Evolutionary conservation across 2,113 vertebrate genomes (phyloP).

Genomic region (Malurus cyaneus): DNA sequence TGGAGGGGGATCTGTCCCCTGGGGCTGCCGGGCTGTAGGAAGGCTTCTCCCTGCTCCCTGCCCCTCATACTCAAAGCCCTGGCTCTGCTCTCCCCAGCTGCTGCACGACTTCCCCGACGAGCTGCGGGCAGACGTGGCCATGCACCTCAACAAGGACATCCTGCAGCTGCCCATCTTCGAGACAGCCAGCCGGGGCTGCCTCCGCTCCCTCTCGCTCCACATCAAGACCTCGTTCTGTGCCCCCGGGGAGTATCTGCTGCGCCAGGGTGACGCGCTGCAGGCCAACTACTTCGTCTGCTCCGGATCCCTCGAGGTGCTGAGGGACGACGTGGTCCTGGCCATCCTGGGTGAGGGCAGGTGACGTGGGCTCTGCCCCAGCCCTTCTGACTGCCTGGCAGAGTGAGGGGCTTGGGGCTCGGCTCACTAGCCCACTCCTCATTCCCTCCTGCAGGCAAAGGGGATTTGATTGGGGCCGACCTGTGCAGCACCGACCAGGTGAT

Average conservation of each 20-base stretch:
- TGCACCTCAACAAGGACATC: slow-evolving; percentile 97
- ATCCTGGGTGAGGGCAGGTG: slow-evolving; percentile 85
- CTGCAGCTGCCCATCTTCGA: slow-evolving; percentile 91
- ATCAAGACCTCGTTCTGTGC: slow-evolving; percentile 96
- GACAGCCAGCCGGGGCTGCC: slow-evolving; percentile 89
- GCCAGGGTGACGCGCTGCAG: slow-evolving; percentile 90
- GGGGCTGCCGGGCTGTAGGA: not conserved
- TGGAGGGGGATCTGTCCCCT: fast-evolving
- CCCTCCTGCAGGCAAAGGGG: slow-evolving; percentile 87
- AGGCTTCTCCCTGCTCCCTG: not conserved
- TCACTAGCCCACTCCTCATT: not conserved
- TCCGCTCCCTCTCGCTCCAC: slow-evolving; percentile 92
- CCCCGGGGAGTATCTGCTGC: slow-evolving; percentile 92
- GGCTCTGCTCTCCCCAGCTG: slow-evolving; percentile 70
- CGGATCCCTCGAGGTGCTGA: slow-evolving; percentile 92
- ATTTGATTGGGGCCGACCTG: slow-evolving; percentile 91
- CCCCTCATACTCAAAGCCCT: fast-evolving
- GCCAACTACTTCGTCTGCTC: slow-evolving; percentile 94
- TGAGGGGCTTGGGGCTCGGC: not conserved
- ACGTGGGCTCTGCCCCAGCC: not conserved
- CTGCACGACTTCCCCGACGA: slow-evolving; percentile 95
- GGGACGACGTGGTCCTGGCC: slow-evolving; percentile 88
- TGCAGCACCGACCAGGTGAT: slow-evolving; percentile 84
- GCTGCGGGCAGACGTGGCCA: slow-evolving; percentile 90
- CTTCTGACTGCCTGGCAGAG: not conserved